phyloP scores from a whole-genome alignment of 2,797 vertebrate species.

The Fistularia commersonii region DNA sequence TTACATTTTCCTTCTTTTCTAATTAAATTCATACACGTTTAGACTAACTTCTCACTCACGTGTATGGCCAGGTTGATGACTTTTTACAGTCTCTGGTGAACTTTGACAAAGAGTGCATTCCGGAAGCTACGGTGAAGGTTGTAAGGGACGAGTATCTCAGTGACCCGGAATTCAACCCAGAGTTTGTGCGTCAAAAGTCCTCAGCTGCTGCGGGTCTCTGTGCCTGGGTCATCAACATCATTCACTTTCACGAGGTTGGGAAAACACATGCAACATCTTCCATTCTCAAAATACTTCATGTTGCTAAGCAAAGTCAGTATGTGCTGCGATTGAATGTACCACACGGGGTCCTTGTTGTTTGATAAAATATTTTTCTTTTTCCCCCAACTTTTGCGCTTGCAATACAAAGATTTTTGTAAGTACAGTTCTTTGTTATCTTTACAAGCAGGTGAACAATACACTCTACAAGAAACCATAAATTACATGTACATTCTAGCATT shows the following conservation, averaged over 20 bases:
- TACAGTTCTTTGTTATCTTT: slow-evolving; percentile 27
- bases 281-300: too few relatives aligned
- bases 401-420: slow-evolving; percentile 81
- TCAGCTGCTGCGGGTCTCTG: slow-evolving; percentile 74
- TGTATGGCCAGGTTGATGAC: slow-evolving; percentile 63
- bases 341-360: slow-evolving; percentile 5
- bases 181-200: slow-evolving; percentile 80
- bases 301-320: too few relatives aligned
- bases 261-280: too few relatives aligned
- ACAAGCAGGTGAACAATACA: too few relatives aligned
- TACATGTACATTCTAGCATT: too few relatives aligned
- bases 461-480: too few relatives aligned
- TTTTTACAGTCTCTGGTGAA: slow-evolving; percentile 77
- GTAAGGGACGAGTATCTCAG: slow-evolving; percentile 74
- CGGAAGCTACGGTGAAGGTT: slow-evolving; percentile 69
- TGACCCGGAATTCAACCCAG: slow-evolving; percentile 79
- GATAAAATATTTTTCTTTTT: slow-evolving; percentile 50
- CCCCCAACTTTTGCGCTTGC: slow-evolving; percentile 56
- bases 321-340: too few relatives aligned
- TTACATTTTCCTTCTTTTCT: too few relatives aligned
- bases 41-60: too few relatives aligned
- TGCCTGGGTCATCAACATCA: slow-evolving; percentile 78
- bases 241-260: slow-evolving; percentile 74
- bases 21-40: too few relatives aligned
- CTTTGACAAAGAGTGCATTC: slow-evolving; percentile 80